Percentiles rank a stretch among this genome's conserved stretches.
Conservation (phyloP, 2,113 vertebrate species). For the Heloderma charlesbogerti region DNA sequence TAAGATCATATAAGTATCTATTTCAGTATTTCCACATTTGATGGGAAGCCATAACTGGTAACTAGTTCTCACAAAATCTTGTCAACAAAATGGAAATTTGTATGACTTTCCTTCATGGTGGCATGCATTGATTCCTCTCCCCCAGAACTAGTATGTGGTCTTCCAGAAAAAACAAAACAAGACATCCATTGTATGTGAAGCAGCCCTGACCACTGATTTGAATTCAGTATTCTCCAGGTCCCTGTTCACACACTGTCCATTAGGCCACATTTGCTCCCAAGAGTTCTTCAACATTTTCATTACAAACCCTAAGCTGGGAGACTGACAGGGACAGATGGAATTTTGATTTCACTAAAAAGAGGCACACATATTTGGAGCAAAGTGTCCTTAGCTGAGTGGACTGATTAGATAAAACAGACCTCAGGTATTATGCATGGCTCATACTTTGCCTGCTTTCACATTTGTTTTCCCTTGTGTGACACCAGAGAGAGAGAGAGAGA, state of each 20-base stretch:
- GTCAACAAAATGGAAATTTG: too few species aligned
- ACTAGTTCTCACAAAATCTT: too few species aligned
- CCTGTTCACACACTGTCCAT: neutral
- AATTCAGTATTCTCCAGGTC: neutral
- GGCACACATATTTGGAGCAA: neutral
- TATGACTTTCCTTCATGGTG: neutral
- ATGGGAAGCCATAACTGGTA: neutral
- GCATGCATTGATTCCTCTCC: neutral
- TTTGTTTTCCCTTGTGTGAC: neutral
- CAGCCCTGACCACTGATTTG: neutral
- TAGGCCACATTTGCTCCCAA: neutral
- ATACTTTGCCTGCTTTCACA: neutral
- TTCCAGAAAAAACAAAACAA: neutral
- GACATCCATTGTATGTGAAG: neutral
- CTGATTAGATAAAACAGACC: neutral
- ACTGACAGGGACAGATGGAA: too few species aligned
- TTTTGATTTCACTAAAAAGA: neutral
- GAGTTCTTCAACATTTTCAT: neutral
- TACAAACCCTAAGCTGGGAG: neutral
- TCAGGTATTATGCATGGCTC: neutral
- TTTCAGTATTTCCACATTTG: too few species aligned
- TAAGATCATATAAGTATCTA: too few species aligned
- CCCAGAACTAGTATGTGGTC: neutral
- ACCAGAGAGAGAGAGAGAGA: neutral
- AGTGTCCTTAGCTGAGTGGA: neutral